phyloP scores from a whole-genome alignment of 2,113 vertebrate species.

The Odocoileus hemionus region DNA sequence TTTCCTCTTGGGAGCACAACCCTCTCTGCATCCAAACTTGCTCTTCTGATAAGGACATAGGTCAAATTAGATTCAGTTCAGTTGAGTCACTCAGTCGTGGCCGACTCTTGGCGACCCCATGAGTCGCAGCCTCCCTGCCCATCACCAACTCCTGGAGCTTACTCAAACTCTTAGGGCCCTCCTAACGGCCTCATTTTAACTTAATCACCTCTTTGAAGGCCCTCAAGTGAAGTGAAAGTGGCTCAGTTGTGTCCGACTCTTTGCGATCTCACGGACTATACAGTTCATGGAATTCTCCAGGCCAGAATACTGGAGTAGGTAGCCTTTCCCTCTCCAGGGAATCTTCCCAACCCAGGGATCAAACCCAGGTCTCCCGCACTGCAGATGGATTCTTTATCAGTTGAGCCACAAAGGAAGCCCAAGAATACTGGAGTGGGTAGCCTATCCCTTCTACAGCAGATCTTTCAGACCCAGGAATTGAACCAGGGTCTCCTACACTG shows the following conservation, averaged over 20 bases:
- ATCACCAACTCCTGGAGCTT: too few relatives aligned
- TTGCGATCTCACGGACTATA: background rate
- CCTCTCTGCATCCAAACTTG: background rate
- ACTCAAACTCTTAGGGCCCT: background rate
- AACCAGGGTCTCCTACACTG: background rate
- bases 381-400: background rate
- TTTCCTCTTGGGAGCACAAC: background rate
- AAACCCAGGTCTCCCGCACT: fast-evolving
- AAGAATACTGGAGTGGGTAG: background rate
- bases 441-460: background rate
- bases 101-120: too few relatives aligned
- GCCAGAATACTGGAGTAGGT: background rate
- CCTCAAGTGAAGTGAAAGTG: background rate
- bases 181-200: background rate
- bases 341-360: background rate
- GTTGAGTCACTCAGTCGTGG: too few relatives aligned
- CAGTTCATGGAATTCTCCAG: background rate
- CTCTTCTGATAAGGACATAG: background rate
- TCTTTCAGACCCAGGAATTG: background rate
- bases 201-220: background rate
- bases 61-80: background rate
- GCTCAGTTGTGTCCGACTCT: background rate
- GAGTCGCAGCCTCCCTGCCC: too few relatives aligned
- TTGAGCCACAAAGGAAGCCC: background rate
- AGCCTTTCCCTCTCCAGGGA: background rate